phyloP scores from a whole-genome alignment of 2,113 vertebrate genomes.

The Menura novaehollandiae region DNA sequence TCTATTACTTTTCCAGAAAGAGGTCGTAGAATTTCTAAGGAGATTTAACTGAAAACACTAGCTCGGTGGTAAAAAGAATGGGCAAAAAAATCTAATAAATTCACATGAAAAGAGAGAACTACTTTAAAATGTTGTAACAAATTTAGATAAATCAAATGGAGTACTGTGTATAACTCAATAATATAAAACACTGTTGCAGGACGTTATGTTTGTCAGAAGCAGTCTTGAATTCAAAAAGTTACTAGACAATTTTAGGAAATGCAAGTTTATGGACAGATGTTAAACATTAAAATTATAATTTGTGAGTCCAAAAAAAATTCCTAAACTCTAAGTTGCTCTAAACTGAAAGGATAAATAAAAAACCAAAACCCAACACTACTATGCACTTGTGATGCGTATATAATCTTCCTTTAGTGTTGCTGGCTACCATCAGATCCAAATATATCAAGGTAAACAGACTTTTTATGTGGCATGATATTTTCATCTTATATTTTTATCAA shows the following conservation, averaged over 20 bases:
- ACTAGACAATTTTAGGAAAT: neutral
- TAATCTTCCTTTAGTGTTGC: neutral
- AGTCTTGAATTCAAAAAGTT: neutral
- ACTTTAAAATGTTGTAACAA: neutral
- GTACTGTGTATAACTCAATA: neutral
- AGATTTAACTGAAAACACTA: neutral
- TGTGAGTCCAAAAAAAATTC: neutral
- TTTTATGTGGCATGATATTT: neutral
- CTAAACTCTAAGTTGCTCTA: neutral
- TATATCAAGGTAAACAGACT: neutral
- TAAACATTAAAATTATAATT: neutral
- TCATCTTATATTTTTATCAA: neutral
- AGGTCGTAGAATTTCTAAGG: neutral
- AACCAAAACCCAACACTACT: fast-evolving
- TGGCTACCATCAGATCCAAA: neutral
- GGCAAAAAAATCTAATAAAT: neutral
- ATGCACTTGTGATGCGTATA: neutral
- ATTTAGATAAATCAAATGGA: neutral
- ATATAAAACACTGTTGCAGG: neutral
- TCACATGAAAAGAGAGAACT: neutral
- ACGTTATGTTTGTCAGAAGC: fast-evolving
- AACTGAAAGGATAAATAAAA: neutral
- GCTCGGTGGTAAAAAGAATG: neutral
- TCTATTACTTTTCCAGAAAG: neutral
- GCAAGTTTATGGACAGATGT: neutral